phyloP scores from a whole-genome alignment of 1,140 invertebrate genomes.

The Bombus waltoni region DNA sequence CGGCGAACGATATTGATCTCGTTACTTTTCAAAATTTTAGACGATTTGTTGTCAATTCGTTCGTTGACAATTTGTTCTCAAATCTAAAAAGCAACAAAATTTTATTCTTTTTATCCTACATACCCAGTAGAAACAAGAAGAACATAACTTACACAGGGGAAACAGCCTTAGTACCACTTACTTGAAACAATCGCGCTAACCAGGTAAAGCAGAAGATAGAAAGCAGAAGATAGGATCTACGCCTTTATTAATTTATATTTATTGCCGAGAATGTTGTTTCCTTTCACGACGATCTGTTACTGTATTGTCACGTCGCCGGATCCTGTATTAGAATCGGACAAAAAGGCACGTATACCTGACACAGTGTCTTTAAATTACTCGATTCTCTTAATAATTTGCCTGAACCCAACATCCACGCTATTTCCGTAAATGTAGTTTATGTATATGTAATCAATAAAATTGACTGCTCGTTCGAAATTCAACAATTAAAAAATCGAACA shows the following conservation, averaged over 20 bases:
- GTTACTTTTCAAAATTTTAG: too few species aligned
- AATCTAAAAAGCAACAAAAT: too few species aligned
- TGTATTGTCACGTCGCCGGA: background rate
- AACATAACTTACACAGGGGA: background rate
- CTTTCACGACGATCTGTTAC: background rate
- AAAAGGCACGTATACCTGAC: background rate
- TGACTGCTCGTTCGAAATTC: background rate
- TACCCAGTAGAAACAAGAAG: accelerated
- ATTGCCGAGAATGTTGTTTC: background rate
- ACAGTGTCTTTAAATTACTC: too few species aligned
- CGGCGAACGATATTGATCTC: too few species aligned
- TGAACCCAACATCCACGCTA: accelerated
- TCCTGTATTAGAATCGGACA: background rate
- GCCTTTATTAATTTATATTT: background rate
- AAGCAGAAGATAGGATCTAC: too few species aligned
- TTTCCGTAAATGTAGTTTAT: too few species aligned
- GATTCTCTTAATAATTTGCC: background rate
- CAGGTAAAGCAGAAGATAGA: too few species aligned
- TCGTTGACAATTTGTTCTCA: too few species aligned
- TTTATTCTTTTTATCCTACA: too few species aligned
- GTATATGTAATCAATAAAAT: too few species aligned
- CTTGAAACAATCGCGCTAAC: background rate
- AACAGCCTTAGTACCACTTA: background rate
- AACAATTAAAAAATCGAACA: background rate
- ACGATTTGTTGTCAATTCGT: too few species aligned